Evolutionary conservation across 2,797 vertebrate genomes (phyloP), one percentile per base, ranked within the genome.

Genomic region (Galaxias olidus): DNA sequence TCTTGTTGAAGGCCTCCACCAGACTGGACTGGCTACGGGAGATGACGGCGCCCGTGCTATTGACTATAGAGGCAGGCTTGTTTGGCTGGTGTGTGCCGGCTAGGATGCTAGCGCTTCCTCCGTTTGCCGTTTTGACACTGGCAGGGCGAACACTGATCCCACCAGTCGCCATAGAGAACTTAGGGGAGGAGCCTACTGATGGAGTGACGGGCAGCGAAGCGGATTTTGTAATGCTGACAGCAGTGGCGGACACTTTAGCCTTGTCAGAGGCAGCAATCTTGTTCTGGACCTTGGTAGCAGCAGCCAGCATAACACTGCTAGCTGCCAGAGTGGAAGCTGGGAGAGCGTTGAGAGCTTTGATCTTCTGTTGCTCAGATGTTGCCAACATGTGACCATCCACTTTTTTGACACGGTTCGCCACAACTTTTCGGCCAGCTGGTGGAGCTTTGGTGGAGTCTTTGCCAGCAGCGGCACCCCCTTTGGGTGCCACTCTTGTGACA

Each of bases 1-100:
- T 96, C 83, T 95, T 97, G 88, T 99, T 98, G 80, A 99, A 99
- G 53, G 95, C 93, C 50, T 98, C 97, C 46, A 98, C 97, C 55
- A 99, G 85, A 84, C 93, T 97, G 73, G 97, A 96, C 78, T 98
- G 97, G 64, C 91, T 96, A 73, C 95, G 91, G 4, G 96, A 98
- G 60, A 98, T 96, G 74, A 96, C 94, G 0, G 95, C 94, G 45
- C 96, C 94, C 0, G 91, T 87, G 0, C 86, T 90, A 10, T 93
- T 79, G 0, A 95, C 86, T 0, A 94, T 92, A 0, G 93, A 90
- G 0, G 93, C 89, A n/a, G 95, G 95, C 59, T 93, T 94, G 30
- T 93, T 93, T 12, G 94, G 84, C 52, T 94, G 92, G 20, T 87
- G 79, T 50, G 63, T 48, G 54, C 81, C 55, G 4, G 81, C 55